Percentiles rank a stretch among this genome's conserved stretches.
These are phyloP conservation scores for Lepidurus couesii DNA, from an alignment of 1,140 invertebrate genomes.

Conservation along the genomic window DNA sequence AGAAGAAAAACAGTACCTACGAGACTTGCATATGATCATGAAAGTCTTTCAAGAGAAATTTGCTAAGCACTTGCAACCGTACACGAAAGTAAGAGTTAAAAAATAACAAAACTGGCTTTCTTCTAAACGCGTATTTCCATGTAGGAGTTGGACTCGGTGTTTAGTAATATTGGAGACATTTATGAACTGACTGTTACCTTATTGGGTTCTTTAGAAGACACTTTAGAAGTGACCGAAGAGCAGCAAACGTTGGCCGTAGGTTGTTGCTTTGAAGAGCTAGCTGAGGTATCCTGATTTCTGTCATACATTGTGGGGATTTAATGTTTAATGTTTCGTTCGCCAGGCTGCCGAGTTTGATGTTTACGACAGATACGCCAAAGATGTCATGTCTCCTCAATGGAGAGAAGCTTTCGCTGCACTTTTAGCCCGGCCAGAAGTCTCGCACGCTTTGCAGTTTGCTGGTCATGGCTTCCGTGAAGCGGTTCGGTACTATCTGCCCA, in stretches of 20 bases:
- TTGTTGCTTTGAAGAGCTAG: constrained; percentile 92
- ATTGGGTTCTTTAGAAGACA: constrained; percentile 91
- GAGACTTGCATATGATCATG: constrained; percentile 93
- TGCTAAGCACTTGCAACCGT: constrained; percentile 51
- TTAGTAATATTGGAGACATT: constrained; percentile 94
- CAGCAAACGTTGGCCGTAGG: constrained; percentile 83
- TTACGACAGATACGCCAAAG: constrained; percentile 72
- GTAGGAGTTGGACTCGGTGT: constrained; percentile 78
- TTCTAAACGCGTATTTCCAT: constrained; percentile 38
- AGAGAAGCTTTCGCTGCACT: constrained; percentile 64
- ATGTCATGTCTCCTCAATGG: constrained; percentile 70
- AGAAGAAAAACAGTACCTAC: constrained; percentile 88
- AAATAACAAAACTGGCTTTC: constrained; percentile 40
- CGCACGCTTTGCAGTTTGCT: constrained; percentile 65
- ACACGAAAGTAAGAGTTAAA: constrained; percentile 40
- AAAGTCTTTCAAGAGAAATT: constrained; percentile 84
- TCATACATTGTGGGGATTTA: not conserved
- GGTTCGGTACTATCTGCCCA: constrained; percentile 95
- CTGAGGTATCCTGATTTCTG: constrained; percentile 57
- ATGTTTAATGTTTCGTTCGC: constrained; percentile 35
- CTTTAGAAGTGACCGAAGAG: constrained; percentile 92
- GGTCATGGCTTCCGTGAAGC: constrained; percentile 91
- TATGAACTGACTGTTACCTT: constrained; percentile 93
- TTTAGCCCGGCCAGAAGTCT: constrained; percentile 61
- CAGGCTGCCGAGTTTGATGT: constrained; percentile 59